These are phyloP conservation scores for Leucania comma DNA, from an alignment of 2,888 invertebrate genomes.

Conservation along the genomic window DNA sequence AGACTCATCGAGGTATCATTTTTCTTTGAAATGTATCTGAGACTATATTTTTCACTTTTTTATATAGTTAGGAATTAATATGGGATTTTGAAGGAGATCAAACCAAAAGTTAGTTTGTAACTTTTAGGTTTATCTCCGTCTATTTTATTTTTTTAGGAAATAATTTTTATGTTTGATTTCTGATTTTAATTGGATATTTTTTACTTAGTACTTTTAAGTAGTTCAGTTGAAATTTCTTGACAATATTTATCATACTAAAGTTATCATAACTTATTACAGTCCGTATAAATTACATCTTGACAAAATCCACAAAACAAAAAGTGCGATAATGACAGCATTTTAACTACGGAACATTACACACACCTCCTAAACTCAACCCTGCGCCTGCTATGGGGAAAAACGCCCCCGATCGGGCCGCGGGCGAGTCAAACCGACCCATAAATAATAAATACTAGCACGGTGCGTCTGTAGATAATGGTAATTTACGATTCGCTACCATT, in stretches of 20 bases:
- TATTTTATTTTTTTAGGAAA: background rate
- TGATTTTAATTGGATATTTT: too few species aligned
- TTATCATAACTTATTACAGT: conserved; percentile 7
- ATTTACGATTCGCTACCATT: conserved; percentile 87
- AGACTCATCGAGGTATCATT: conserved; percentile 45
- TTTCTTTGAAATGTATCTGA: conserved; percentile 54
- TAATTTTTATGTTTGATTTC: too few species aligned
- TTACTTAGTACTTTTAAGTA: too few species aligned
- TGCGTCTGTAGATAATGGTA: conserved; percentile 90
- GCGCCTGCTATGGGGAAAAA: conserved; percentile 81
- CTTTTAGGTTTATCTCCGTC: background rate
- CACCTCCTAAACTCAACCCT: conserved; percentile 77
- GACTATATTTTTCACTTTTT: conserved; percentile 44
- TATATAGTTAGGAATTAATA: background rate
- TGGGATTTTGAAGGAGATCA: background rate
- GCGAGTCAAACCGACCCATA: conserved; percentile 88
- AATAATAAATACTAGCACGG: conserved; percentile 90
- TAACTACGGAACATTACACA: conserved; percentile 76
- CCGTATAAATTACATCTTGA: conserved; percentile 45
- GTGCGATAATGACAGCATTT: conserved; percentile 67
- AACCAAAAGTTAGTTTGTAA: background rate
- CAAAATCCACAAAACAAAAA: conserved; percentile 63
- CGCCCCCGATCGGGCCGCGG: conserved; percentile 81
- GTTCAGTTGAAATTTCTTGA: background rate
- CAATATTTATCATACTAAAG: background rate